These are phyloP conservation scores for Castor canadensis DNA, from an alignment of 2,113 vertebrate species.

Conservation along the genomic window DNA sequence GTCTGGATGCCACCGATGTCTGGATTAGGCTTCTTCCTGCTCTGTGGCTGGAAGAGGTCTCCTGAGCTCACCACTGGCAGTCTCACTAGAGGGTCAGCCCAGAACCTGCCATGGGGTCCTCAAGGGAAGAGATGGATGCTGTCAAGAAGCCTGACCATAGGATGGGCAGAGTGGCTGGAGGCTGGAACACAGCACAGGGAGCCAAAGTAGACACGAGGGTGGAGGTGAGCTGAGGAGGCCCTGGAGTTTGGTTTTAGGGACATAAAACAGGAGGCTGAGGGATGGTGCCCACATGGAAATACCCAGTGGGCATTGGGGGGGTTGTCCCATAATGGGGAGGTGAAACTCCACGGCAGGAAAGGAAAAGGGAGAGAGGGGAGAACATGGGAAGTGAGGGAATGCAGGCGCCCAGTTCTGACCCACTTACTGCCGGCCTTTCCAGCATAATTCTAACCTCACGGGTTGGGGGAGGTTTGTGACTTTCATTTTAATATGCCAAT, in stretches of 20 bases:
- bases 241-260: neutral
- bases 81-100: neutral
- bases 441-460: neutral
- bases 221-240: neutral
- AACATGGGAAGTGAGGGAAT: neutral
- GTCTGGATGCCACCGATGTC: neutral
- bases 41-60: neutral
- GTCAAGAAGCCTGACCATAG: neutral
- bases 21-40: neutral
- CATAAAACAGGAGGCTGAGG: neutral
- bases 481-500: conserved; percentile 23
- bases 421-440: neutral
- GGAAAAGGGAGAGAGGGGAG: neutral
- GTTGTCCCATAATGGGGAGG: fast-evolving
- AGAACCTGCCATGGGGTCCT: neutral
- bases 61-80: neutral
- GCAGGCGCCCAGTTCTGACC: neutral
- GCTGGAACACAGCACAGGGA: neutral
- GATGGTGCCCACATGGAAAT: neutral
- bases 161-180: neutral
- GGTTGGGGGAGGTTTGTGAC: neutral
- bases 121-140: no score
- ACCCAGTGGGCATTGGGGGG: neutral
- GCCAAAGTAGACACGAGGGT: no score
- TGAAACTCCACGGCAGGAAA: neutral